These are phyloP conservation scores for Stramonita haemastoma DNA, from an alignment of 2,888 invertebrate genomes.

Conservation along the genomic window DNA sequence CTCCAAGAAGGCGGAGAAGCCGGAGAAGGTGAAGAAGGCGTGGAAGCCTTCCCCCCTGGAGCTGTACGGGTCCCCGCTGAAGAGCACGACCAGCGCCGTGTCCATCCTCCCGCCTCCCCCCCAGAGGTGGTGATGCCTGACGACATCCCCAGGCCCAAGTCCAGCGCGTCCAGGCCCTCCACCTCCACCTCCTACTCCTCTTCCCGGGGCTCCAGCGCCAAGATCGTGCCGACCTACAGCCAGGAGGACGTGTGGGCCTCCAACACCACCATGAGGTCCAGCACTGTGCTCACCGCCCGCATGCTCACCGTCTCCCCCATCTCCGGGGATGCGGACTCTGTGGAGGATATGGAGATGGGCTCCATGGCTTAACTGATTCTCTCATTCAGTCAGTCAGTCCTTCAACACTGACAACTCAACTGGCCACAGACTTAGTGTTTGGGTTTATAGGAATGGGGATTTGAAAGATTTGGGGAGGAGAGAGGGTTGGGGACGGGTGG, in stretches of 20 bases:
- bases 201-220: not conserved
- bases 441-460: too few relatives aligned
- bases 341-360: not conserved
- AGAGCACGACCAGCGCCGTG: not conserved
- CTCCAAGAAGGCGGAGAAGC: too few relatives aligned
- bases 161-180: not conserved
- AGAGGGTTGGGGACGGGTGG: not conserved
- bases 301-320: not conserved
- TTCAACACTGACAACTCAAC: too few relatives aligned
- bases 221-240: not conserved
- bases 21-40: too few relatives aligned
- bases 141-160: not conserved
- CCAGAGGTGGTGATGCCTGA: not conserved
- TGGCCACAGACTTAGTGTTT: too few relatives aligned
- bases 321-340: not conserved
- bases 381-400: too few relatives aligned
- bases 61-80: not conserved
- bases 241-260: not conserved
- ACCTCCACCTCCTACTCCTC: not conserved
- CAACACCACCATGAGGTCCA: not conserved
- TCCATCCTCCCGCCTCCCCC: too few relatives aligned
- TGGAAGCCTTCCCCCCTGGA: too few relatives aligned
- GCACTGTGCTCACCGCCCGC: conserved; percentile 19
- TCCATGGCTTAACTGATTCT: not conserved
- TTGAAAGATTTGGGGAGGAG: not conserved